Base-by-base conservation (phyloP, 2,888 invertebrate species). In the Brenthis daphne region DNA sequence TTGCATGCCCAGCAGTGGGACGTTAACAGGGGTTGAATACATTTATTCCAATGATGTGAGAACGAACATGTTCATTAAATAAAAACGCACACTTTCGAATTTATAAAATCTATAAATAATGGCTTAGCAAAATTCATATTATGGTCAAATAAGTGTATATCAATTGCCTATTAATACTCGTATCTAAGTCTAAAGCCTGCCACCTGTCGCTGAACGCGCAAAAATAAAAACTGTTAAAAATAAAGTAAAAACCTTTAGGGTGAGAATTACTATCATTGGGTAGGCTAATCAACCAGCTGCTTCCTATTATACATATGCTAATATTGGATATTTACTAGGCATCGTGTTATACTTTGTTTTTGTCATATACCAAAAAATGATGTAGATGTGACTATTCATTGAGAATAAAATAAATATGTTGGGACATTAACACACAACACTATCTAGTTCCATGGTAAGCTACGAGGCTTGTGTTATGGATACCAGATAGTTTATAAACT, bases 211-310 rank as follows among this genome's bases (percentile, higher is more conserved):
- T 14, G 11, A 43, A n/a, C 16, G 12, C 12, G 56, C 51, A 53
- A 56, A 14, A 43, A 57, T 43, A 67, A 51, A 57, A 43, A 67
- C 8, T 43, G 2, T 43, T 55, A 63, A 24, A 57, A 53, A 57
- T 61, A 50, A 64, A 54, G 43, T 68, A 66, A 65, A 64, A 64
- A 54, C 58, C 64, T 64, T 64, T 61, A 69, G 67, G 55, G 68
- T 57, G 61, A 50, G 66, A 64, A 71, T 57, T 64, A 60, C 66
- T 64, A 69, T 67, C 57, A 71, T 69, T 69, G 50, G 63, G 66
- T 67, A 67, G 67, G 64, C 51, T 67, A 72, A 69, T 64, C 60
- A 65, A 69, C 67, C 72, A 72, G 61, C 72, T 72, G 72, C 67
- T 57, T 24, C 67, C 68, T 65, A 65, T 66, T 64, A 64, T 61